Percentiles rank a stretch among this genome's conserved stretches.
Conservation (phyloP, 1,140 invertebrate genomes). For the Drosophila trapezifrons region DNA sequence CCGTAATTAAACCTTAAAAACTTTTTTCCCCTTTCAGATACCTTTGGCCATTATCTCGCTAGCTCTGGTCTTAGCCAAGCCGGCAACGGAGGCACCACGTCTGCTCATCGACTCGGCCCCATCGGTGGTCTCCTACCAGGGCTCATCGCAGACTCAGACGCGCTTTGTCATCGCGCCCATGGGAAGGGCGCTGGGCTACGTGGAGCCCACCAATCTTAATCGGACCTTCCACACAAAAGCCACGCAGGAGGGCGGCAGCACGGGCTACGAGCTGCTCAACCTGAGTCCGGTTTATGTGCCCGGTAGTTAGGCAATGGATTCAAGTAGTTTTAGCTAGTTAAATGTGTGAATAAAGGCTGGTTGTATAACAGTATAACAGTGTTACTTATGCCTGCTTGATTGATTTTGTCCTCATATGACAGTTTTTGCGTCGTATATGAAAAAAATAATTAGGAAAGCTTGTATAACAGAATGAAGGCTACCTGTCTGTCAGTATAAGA, state of each 20-base stretch:
- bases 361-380: constrained; percentile 5
- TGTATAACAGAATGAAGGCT: not conserved
- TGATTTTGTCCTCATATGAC: not conserved
- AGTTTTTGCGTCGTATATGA: not conserved
- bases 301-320: constrained; percentile 37
- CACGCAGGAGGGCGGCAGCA: constrained; percentile 28
- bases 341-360: constrained; percentile 39
- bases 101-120: constrained; percentile 75
- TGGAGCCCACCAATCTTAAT: constrained; percentile 78
- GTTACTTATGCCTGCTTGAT: too few relatives aligned
- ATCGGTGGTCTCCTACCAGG: constrained; percentile 79
- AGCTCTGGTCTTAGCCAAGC: constrained; percentile 34
- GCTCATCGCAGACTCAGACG: constrained; percentile 73
- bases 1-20: not conserved
- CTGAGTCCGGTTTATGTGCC: constrained; percentile 73
- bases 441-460: not conserved
- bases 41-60: constrained; percentile 17
- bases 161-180: constrained; percentile 78
- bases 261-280: constrained; percentile 61
- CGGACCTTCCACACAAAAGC: constrained; percentile 64
- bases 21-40: constrained; percentile 9
- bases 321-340: constrained; percentile 17
- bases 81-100: constrained; percentile 31
- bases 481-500: too few relatives aligned
- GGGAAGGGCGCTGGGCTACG: constrained; percentile 74